A percentile compares a stretch with the other conserved stretches of the same genome.
Evolutionary conservation across 2,888 invertebrate species (phyloP).

Genomic region (Sipha maydis): DNA sequence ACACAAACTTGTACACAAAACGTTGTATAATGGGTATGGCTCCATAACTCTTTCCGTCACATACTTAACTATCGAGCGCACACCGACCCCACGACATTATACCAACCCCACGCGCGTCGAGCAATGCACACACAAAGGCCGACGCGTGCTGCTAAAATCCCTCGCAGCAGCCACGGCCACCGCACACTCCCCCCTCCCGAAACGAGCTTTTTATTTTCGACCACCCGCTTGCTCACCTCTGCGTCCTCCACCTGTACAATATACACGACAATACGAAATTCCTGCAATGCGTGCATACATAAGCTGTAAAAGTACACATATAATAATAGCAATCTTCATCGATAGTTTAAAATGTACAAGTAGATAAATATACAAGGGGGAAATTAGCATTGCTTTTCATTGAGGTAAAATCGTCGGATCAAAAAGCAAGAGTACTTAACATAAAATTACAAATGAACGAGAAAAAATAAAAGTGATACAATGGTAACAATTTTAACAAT

Average conservation of each 20-base stretch:
- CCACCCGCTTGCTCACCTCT: neutral
- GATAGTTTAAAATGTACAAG: too few relatives aligned
- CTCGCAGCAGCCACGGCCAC: neutral
- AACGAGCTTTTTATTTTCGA: constrained; percentile 1
- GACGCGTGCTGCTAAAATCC: neutral
- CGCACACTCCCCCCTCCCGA: neutral
- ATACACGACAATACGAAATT: neutral
- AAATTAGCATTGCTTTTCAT: too few relatives aligned
- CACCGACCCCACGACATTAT: neutral
- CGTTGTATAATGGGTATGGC: neutral
- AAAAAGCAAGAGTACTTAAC: too few relatives aligned
- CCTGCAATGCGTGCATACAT: neutral
- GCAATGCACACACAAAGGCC: neutral
- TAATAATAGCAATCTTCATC: too few relatives aligned
- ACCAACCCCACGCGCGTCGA: neutral
- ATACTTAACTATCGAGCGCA: constrained; percentile 12
- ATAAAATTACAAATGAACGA: too few relatives aligned
- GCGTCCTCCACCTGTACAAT: neutral
- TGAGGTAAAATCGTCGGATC: too few relatives aligned
- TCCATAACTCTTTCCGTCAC: constrained; percentile 26
- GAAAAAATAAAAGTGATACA: too few relatives aligned
- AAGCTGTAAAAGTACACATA: too few relatives aligned
- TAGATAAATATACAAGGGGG: too few relatives aligned
- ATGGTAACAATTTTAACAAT: too few relatives aligned
- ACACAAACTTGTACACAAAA: neutral